Conservation (phyloP, 2,888 invertebrate species). For the Nomada lathburiana region DNA sequence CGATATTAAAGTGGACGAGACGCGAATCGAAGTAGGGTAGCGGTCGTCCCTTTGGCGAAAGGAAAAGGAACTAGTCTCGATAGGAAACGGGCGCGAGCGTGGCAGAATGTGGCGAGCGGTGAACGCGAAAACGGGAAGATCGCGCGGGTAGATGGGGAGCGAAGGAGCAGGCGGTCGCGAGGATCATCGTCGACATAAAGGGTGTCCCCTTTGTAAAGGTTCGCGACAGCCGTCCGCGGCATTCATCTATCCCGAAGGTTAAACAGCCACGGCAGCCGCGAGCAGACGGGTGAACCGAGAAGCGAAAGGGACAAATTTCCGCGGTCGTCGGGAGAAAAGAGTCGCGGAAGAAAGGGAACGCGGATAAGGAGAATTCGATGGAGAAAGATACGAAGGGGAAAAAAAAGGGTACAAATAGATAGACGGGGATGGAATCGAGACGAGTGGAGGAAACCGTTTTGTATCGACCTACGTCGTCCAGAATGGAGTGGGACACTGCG, state of each 20-base stretch:
- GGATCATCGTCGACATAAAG: slow-evolving; percentile 45
- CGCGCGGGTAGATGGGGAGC: slow-evolving; percentile 18
- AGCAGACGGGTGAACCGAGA: background rate
- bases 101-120: slow-evolving; percentile 5
- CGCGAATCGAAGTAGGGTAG: background rate
- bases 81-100: slow-evolving; percentile 1
- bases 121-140: slow-evolving; percentile 26
- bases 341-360: background rate
- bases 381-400: background rate
- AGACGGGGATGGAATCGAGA: background rate
- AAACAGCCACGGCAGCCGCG: slow-evolving; percentile 37
- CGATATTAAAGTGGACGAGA: background rate
- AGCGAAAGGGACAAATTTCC: slow-evolving; percentile 18
- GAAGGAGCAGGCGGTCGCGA: slow-evolving; percentile 30
- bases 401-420: slow-evolving; percentile 17
- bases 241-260: slow-evolving; percentile 57
- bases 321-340: slow-evolving; percentile 13
- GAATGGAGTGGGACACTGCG: slow-evolving; percentile 22
- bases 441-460: slow-evolving; percentile 3
- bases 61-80: slow-evolving; percentile 9
- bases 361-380: background rate
- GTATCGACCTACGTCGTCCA: slow-evolving; percentile 32
- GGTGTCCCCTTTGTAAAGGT: slow-evolving; percentile 24
- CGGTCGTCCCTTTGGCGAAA: background rate
- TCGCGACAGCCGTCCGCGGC: slow-evolving; percentile 48